phyloP scores from a whole-genome alignment of 2,888 invertebrate genomes.

The Macrosiphum euphorbiae region DNA sequence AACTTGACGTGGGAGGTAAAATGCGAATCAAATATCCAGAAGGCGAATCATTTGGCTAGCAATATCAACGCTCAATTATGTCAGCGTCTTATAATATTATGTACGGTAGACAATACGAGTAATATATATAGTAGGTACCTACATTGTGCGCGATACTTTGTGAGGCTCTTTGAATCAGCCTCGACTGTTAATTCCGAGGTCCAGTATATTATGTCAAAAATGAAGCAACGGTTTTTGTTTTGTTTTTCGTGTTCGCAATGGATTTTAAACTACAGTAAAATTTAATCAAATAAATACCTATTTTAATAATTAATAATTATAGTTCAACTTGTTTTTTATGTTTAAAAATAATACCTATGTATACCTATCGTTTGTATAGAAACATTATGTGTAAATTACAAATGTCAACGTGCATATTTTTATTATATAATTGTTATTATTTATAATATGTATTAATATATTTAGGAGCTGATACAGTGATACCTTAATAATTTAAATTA shows the following conservation, averaged over 20 bases:
- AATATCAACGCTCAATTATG: conserved; percentile 47
- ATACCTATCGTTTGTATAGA: background rate
- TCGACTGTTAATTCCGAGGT: background rate
- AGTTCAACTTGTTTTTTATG: background rate
- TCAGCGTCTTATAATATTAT: conserved; percentile 5
- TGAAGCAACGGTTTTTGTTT: background rate
- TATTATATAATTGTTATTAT: background rate
- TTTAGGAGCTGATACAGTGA: background rate
- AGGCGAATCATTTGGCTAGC: conserved; percentile 47
- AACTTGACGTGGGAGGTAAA: conserved; percentile 64
- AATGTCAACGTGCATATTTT: background rate
- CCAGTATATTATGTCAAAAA: background rate
- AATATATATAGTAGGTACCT: background rate
- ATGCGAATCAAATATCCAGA: conserved; percentile 58
- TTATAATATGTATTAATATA: background rate
- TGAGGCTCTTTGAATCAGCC: background rate
- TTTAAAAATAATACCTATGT: background rate
- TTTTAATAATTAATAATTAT: background rate
- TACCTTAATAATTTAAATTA: background rate
- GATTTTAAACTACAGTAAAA: background rate
- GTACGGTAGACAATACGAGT: background rate
- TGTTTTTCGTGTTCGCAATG: background rate
- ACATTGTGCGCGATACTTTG: background rate
- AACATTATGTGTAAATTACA: background rate
- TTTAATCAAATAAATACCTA: background rate